Evolutionary conservation across 2,888 invertebrate species (phyloP).

Genomic region (Cerastis leucographa): DNA sequence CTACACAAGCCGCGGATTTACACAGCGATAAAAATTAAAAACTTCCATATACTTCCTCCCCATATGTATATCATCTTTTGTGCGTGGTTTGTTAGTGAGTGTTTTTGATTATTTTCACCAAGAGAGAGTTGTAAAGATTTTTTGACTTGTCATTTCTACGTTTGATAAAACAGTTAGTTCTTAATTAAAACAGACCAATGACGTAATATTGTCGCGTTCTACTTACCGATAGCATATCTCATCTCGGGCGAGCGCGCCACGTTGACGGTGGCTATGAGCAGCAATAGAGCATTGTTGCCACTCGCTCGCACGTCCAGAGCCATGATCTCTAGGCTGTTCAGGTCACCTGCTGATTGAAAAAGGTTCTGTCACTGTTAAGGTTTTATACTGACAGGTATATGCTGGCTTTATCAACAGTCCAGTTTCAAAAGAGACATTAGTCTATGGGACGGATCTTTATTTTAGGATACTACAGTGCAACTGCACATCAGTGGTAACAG

Average conservation of each 20-base stretch:
- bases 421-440: background rate
- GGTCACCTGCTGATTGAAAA: slow-evolving; percentile 84
- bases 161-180: background rate
- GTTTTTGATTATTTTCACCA: background rate
- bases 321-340: slow-evolving; percentile 92
- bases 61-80: too few relatives aligned
- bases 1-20: background rate
- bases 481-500: background rate
- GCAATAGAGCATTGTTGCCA: slow-evolving; percentile 89
- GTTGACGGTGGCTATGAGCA: slow-evolving; percentile 93
- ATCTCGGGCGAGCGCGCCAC: slow-evolving; percentile 92
- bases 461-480: background rate
- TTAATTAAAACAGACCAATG: background rate
- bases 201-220: background rate
- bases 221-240: slow-evolving; percentile 93
- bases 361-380: background rate
- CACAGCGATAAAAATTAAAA: background rate
- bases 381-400: background rate
- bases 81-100: background rate
- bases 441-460: background rate
- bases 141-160: background rate
- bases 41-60: background rate
- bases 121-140: background rate
- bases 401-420: background rate
- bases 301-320: slow-evolving; percentile 94